Conservation (phyloP, 2,113 vertebrate species). For the Plecotus auritus region DNA sequence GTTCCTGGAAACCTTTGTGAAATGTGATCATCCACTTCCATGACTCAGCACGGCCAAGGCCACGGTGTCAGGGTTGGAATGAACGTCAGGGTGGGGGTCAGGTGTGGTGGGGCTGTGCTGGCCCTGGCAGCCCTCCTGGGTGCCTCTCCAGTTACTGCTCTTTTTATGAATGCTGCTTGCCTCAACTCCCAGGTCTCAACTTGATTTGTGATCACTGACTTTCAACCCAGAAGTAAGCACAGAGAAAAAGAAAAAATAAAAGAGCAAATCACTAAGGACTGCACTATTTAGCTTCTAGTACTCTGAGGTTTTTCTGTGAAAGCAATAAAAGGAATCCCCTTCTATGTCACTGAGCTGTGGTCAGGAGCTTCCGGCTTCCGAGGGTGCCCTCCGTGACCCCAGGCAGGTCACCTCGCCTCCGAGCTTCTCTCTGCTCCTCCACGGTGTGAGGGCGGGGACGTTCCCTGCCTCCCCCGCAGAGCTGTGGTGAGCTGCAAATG, state of each 20-base stretch:
- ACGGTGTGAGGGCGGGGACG: background rate
- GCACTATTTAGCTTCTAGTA: background rate
- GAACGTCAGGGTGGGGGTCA: background rate
- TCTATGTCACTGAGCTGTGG: rapidly evolving
- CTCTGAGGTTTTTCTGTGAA: background rate
- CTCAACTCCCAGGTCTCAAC: background rate
- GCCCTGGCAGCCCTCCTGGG: background rate
- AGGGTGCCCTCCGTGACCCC: background rate
- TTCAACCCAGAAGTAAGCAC: background rate
- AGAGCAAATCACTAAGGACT: background rate
- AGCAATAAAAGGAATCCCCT: background rate
- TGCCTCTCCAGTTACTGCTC: background rate
- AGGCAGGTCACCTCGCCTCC: background rate
- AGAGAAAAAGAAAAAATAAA: background rate
- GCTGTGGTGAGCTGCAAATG: background rate
- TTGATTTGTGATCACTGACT: background rate
- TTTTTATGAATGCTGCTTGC: background rate
- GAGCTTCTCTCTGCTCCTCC: background rate
- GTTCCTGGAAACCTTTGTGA: background rate
- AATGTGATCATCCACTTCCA: background rate
- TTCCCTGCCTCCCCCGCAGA: background rate
- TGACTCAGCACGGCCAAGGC: background rate
- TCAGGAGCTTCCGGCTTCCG: background rate
- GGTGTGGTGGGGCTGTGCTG: background rate
- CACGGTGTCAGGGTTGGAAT: too few relatives aligned